Percentiles rank a stretch among this genome's conserved stretches.
Evolutionary conservation across 2,797 vertebrate species (phyloP).

Genomic region (Monodelphis domestica): DNA sequence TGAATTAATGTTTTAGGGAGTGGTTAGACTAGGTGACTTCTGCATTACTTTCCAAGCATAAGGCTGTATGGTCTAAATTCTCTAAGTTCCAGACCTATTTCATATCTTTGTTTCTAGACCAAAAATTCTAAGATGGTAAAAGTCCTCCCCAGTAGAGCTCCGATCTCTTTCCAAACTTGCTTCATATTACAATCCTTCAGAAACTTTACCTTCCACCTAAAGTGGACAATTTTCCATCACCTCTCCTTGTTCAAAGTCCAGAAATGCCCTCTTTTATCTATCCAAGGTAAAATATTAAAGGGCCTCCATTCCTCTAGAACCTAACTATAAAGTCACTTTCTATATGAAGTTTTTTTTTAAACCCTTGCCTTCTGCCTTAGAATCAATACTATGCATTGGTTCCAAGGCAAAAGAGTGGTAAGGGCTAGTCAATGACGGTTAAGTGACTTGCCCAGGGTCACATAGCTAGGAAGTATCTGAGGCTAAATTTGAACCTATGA

Average conservation of each 20-base stretch:
- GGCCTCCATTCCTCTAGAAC: not conserved
- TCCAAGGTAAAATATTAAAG: not conserved
- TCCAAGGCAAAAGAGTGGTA: no score
- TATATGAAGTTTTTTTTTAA: no score
- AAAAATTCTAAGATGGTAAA: not conserved
- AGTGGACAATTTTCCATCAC: not conserved
- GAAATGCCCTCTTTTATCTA: not conserved
- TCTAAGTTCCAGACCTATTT: not conserved
- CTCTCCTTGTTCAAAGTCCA: not conserved
- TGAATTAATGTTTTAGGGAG: not conserved
- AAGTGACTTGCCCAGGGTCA: no score
- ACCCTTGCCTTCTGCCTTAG: no score
- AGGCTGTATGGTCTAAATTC: not conserved
- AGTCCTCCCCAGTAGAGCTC: not conserved
- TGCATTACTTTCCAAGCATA: not conserved
- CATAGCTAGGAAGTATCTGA: no score
- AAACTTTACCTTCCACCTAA: not conserved
- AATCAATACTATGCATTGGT: no score
- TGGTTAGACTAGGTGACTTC: not conserved
- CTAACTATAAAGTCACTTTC: not conserved
- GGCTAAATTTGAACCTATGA: no score
- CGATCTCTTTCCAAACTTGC: not conserved
- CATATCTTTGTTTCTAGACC: not conserved
- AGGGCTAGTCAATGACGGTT: no score
- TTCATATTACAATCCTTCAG: not conserved